Percentiles rank a stretch among this genome's conserved stretches.
Evolutionary conservation across 2,888 invertebrate species (phyloP).

Genomic region (Eilema sororculum): DNA sequence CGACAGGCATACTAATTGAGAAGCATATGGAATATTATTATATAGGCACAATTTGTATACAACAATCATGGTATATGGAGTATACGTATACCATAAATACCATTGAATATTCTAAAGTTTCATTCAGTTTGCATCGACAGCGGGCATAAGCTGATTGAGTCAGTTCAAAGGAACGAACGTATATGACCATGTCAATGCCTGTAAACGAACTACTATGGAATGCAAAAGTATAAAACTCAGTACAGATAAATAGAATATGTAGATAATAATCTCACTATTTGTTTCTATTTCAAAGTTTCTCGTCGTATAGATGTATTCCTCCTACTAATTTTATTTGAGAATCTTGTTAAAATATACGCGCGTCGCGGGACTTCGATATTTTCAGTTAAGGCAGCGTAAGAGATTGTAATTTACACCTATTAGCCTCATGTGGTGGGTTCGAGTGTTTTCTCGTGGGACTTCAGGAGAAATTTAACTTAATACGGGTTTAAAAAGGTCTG

Average conservation of each 20-base stretch:
- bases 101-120: background rate
- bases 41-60: background rate
- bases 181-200: background rate
- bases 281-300: background rate
- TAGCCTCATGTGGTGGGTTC: slow-evolving; percentile 38
- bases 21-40: background rate
- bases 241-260: background rate
- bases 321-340: slow-evolving; percentile 37
- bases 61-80: background rate
- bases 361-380: slow-evolving; percentile 45
- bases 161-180: background rate
- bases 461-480: slow-evolving; percentile 30
- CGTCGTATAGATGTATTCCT: background rate
- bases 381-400: slow-evolving; percentile 41
- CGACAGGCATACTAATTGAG: background rate
- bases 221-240: too few species aligned
- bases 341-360: slow-evolving; percentile 43
- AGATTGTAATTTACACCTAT: slow-evolving; percentile 41
- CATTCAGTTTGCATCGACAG: too few species aligned
- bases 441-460: slow-evolving; percentile 34
- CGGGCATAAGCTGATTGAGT: background rate
- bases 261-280: background rate
- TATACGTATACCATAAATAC: too few species aligned
- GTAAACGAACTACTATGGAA: too few species aligned
- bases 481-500: slow-evolving; percentile 19